Evolutionary conservation across 35 echinoderm and acorn worm species (phyloP).

Genomic region (Apostichopus parvimensis): DNA sequence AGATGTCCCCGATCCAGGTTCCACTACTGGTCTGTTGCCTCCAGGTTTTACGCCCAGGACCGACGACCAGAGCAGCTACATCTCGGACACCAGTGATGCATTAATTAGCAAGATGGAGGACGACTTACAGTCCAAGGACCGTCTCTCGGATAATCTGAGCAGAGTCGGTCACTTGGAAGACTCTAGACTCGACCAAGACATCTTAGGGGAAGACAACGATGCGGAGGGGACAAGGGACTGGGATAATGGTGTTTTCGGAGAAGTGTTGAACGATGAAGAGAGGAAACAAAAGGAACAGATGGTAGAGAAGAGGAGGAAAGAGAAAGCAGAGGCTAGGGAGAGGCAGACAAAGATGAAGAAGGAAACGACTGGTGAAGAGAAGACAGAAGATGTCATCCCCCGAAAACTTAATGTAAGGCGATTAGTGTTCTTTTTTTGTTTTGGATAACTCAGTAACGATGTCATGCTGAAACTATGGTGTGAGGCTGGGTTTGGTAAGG

Average conservation of each 20-base stretch:
- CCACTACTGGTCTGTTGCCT: background rate
- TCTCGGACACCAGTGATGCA: slow-evolving; percentile 20
- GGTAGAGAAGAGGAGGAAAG: slow-evolving; percentile 49
- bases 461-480: no score
- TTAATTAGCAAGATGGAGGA: slow-evolving; percentile 24
- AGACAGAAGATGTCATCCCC: background rate
- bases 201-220: slow-evolving; percentile 14
- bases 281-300: slow-evolving; percentile 47
- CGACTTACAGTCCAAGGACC: background rate
- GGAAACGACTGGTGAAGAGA: background rate
- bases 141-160: slow-evolving; percentile 39
- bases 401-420: slow-evolving; percentile 25
- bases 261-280: slow-evolving; percentile 73
- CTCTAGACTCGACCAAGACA: slow-evolving; percentile 17
- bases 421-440: background rate
- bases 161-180: slow-evolving; percentile 70
- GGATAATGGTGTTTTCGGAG: slow-evolving; percentile 57
- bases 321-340: slow-evolving; percentile 48
- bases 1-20: background rate
- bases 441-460: no score
- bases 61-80: background rate
- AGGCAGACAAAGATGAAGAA: slow-evolving; percentile 14
- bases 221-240: background rate
- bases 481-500: no score
- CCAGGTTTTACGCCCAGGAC: background rate